Conservation (phyloP, 2,113 vertebrate species). For the Dasyornis broadbenti region DNA sequence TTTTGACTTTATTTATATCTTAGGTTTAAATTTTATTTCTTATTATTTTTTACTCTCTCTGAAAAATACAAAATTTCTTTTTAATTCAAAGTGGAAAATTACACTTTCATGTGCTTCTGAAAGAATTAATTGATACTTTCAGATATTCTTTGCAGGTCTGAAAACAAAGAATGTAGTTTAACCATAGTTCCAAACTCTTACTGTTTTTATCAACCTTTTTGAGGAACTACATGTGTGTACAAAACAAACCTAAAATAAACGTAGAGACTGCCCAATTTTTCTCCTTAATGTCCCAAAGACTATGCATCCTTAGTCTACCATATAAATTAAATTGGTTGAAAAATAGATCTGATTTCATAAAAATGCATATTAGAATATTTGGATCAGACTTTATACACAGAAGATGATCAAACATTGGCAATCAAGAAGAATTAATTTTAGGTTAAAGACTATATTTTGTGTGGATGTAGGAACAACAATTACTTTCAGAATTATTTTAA, state of each 20-base stretch:
- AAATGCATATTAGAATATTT: neutral
- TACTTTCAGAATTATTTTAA: neutral
- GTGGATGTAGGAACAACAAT: neutral
- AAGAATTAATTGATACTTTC: neutral
- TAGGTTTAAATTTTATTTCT: neutral
- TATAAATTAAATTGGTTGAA: neutral
- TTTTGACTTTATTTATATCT: neutral
- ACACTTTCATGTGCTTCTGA: neutral
- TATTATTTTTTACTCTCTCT: neutral
- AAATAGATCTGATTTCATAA: neutral
- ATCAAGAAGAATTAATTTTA: neutral
- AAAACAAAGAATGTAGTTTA: neutral
- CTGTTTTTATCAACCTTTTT: neutral
- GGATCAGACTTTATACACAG: neutral
- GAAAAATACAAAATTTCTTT: neutral
- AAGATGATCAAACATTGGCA: neutral
- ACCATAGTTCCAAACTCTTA: neutral
- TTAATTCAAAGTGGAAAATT: neutral
- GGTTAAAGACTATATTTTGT: neutral
- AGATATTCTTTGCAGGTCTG: neutral
- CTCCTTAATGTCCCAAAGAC: neutral
- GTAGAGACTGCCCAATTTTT: neutral
- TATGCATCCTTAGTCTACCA: neutral
- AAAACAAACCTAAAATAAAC: neutral
- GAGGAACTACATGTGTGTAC: neutral